These are phyloP conservation scores for Recurvirostra avosetta DNA, from an alignment of 2,113 vertebrate genomes.

Conservation along the genomic window DNA sequence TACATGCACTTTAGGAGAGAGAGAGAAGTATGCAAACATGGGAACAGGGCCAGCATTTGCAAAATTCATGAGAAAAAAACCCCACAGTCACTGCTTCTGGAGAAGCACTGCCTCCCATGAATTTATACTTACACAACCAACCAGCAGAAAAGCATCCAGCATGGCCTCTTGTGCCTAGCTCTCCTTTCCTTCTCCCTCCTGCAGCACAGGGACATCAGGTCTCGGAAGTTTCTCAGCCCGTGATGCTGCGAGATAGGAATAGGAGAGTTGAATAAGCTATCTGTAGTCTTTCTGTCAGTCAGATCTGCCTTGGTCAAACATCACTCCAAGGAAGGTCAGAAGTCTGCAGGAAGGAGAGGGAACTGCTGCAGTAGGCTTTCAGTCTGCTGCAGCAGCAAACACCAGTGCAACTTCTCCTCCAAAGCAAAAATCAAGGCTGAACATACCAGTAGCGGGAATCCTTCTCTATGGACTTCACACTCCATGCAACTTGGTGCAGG, in stretches of 20 bases:
- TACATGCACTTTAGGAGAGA: neutral
- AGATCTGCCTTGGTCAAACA: neutral
- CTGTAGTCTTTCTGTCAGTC: neutral
- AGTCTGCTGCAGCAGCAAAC: neutral
- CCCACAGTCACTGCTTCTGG: neutral
- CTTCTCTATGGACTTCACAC: neutral
- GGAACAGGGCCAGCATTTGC: constrained; percentile 4
- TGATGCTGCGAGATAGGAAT: neutral
- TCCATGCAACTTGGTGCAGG: neutral
- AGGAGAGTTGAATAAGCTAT: neutral
- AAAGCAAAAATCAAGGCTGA: neutral
- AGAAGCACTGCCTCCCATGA: neutral
- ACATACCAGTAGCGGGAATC: neutral
- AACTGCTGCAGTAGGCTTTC: neutral
- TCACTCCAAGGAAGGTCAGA: neutral
- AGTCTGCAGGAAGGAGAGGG: neutral
- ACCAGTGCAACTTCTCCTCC: neutral
- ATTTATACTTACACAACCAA: neutral
- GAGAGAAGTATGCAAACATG: neutral
- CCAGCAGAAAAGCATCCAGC: neutral
- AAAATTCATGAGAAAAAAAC: neutral
- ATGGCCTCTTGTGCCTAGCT: neutral
- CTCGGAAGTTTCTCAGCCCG: neutral
- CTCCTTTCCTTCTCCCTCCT: neutral
- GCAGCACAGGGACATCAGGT: neutral